Evolutionary conservation across 2,888 invertebrate genomes (phyloP).

Genomic region (Heliconius ethilla): DNA sequence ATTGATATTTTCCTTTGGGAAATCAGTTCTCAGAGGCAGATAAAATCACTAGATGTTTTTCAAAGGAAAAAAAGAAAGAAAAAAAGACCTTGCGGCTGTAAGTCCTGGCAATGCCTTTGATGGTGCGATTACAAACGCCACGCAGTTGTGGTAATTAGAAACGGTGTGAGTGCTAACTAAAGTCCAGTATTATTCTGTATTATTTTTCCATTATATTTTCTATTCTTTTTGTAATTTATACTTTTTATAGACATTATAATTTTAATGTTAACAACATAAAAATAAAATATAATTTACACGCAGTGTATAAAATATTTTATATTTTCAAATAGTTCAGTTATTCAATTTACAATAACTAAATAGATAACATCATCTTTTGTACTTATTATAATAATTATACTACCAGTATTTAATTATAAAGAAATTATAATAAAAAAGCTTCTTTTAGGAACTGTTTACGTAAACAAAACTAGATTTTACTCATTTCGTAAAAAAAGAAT

Average conservation of each 20-base stretch:
- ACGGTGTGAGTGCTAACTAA: constrained; percentile 48
- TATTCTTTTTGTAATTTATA: background rate
- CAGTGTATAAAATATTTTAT: too few relatives aligned
- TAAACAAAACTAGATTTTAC: background rate
- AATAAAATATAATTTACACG: background rate
- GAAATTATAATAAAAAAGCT: background rate
- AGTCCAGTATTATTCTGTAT: constrained; percentile 35
- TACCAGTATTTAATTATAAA: background rate
- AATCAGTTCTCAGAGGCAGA: constrained; percentile 40
- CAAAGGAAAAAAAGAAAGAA: constrained; percentile 50
- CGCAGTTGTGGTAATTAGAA: constrained; percentile 61
- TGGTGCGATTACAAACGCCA: constrained; percentile 54
- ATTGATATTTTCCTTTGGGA: constrained; percentile 31
- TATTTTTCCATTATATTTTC: background rate
- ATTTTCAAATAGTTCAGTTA: too few relatives aligned
- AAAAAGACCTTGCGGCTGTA: constrained; percentile 44
- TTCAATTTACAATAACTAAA: background rate
- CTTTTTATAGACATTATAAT: background rate
- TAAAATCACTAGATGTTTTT: constrained; percentile 43
- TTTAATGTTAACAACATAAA: background rate
- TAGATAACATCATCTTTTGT: background rate
- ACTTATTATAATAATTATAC: background rate
- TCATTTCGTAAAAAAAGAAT: background rate
- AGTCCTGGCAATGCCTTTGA: constrained; percentile 56
- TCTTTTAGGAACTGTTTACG: background rate